Percentiles rank a stretch among this genome's conserved stretches.
phyloP scores from a whole-genome alignment of 2,113 vertebrate genomes.

The Nycticorax nycticorax region DNA sequence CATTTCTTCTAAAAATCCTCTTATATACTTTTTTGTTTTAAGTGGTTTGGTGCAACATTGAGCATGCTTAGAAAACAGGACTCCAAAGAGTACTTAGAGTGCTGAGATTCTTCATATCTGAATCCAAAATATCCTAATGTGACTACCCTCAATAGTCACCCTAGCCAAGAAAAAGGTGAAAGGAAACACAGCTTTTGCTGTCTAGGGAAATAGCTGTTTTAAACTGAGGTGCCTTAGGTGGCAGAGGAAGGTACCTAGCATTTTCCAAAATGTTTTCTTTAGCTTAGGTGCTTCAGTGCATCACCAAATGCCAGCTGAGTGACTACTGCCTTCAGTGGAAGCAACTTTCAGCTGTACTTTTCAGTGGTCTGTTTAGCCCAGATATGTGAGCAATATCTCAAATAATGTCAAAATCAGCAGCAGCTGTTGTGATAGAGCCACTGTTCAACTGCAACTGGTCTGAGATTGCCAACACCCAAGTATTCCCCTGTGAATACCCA shows the following conservation, averaged over 20 bases:
- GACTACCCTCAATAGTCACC: not conserved
- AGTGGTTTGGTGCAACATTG: not conserved
- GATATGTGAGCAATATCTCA: not conserved
- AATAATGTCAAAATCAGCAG: not conserved
- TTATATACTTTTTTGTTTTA: fast-evolving
- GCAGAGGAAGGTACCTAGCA: not conserved
- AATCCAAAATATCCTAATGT: not conserved
- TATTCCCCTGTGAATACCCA: not conserved
- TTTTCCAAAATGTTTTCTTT: not conserved
- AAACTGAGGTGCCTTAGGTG: not conserved
- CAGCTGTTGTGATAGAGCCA: not conserved
- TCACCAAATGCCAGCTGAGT: not conserved
- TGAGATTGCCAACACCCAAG: not conserved
- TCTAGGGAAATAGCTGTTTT: not conserved
- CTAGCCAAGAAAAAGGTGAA: not conserved
- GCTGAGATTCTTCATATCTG: not conserved
- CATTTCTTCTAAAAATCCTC: not conserved
- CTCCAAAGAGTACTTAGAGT: not conserved
- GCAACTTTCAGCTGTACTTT: not conserved
- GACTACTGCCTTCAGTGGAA: not conserved
- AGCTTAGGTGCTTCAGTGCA: not conserved
- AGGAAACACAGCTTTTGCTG: not conserved
- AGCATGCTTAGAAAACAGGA: not conserved
- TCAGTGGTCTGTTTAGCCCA: not conserved
- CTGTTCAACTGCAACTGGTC: not conserved